Evolutionary conservation across 2,113 vertebrate genomes (phyloP).

Genomic region (Hippolais icterina): DNA sequence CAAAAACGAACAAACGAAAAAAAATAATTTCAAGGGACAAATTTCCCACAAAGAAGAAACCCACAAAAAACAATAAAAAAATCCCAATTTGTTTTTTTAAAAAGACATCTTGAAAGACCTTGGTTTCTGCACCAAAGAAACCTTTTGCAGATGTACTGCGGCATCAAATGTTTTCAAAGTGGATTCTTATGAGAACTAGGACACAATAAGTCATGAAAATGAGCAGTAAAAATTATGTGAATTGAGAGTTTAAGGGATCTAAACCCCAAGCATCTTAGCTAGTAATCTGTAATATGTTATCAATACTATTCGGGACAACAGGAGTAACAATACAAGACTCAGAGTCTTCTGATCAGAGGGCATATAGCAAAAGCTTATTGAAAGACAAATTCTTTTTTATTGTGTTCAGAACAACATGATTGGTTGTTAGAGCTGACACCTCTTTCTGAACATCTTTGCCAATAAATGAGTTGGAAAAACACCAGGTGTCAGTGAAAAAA

Average conservation of each 20-base stretch:
- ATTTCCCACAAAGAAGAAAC: neutral
- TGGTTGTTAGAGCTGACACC: no score
- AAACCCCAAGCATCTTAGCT: neutral
- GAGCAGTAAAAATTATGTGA: neutral
- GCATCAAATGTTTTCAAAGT: neutral
- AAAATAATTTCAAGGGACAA: neutral
- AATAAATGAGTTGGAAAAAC: no score
- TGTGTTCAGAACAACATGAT: no score
- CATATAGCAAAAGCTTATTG: no score
- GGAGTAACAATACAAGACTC: no score
- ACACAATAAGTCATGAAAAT: neutral
- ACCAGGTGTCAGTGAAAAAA: no score
- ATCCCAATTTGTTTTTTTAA: neutral
- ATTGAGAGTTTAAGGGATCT: neutral
- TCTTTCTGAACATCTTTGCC: no score
- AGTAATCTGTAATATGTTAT: neutral
- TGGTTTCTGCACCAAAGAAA: neutral
- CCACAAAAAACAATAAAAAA: neutral
- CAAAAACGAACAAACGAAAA: neutral
- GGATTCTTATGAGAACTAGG: neutral
- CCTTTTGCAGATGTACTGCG: fast-evolving
- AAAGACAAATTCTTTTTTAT: no score
- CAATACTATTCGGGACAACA: no score
- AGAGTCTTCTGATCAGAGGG: no score
- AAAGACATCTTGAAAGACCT: neutral